Conservation (phyloP, 2,888 invertebrate genomes). For the Anoncus sp. region DNA sequence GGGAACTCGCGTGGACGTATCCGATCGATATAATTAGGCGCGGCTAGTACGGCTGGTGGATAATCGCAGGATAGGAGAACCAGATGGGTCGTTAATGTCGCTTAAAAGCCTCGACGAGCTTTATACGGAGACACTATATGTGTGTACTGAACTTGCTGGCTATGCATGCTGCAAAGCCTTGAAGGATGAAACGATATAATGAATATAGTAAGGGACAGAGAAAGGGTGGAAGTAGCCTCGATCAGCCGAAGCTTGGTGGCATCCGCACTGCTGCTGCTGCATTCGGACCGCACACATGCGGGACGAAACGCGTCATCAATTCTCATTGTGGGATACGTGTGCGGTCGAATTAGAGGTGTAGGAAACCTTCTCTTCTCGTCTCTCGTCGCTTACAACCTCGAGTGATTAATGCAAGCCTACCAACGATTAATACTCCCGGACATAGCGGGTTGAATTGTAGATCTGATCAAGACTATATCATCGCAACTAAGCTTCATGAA, state of each 20-base stretch:
- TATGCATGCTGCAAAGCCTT: constrained; percentile 4
- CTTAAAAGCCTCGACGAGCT: constrained; percentile 55
- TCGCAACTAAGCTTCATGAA: constrained; percentile 15
- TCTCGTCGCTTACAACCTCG: constrained; percentile 61
- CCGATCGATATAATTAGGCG: constrained; percentile 63
- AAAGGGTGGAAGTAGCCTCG: constrained; percentile 52
- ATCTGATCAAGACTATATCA: constrained; percentile 25
- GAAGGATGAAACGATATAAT: constrained; percentile 29
- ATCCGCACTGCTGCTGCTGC: constrained; percentile 43
- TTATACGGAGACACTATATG: constrained; percentile 41
- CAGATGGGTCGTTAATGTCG: constrained; percentile 59
- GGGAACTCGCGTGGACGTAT: constrained; percentile 43
- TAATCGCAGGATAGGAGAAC: constrained; percentile 57
- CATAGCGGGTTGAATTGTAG: constrained; percentile 15
- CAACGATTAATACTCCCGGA: constrained; percentile 58
- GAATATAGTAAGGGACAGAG: constrained; percentile 34
- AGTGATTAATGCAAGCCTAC: constrained; percentile 75
- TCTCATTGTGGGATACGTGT: constrained; percentile 76
- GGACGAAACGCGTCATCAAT: constrained; percentile 78
- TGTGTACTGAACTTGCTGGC: constrained; percentile 21
- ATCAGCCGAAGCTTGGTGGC: constrained; percentile 43
- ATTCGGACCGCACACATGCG: constrained; percentile 72
- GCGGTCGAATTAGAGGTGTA: constrained; percentile 78
- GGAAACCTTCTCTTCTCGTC: constrained; percentile 65
- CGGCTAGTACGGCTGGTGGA: constrained; percentile 46